Evolutionary conservation across 2,113 vertebrate species (phyloP), one percentile per base, ranked within the genome.

Genomic region (Saguinus imperator): DNA sequence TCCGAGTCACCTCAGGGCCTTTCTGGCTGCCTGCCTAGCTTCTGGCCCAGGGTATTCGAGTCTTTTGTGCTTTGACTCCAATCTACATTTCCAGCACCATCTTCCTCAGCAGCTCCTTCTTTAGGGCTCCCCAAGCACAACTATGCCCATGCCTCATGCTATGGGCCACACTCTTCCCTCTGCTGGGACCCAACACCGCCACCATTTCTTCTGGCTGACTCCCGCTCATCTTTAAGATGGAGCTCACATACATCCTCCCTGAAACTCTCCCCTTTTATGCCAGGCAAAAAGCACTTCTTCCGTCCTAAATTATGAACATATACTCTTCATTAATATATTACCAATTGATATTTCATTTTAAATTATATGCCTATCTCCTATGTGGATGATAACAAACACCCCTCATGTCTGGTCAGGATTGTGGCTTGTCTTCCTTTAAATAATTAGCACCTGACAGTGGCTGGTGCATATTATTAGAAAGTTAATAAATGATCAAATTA

Each of bases 401-500:
- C 14, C 52, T 40, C 20, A 8, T 20, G 23, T n/a, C 70, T 1
- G 27, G 55, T 29, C 1, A 21, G 20, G 16, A 35, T 27, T 16
- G 37, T 50, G 37, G 21, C 50, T 83, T 64, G 9, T 12, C 3
- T 72, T 57, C 18, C 27, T 21, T 73, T 81, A 17, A 20, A 68
- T 66, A 52, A 32, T 37, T 27, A 45, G 23, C 23, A 57, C 40
- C 27, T 80, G 21, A 70, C 25, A 50, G 73, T 45, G n/a, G 32
- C 16, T 77, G 48, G n/a, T 11, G 14, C 8, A 5, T 52, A 76
- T 40, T 48, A 68, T 40, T 72, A 92, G 83, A 80, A 43, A 76
- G 58, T 43, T 82, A 96, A 80, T 45, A 94, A 76, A 81, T 70
- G 66, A 55, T 87, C 32, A 87, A 70, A 80, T 79, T 29, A 81